These are phyloP conservation scores for Spialia ferax DNA, from an alignment of 2,888 invertebrate species.

Conservation along the genomic window DNA sequence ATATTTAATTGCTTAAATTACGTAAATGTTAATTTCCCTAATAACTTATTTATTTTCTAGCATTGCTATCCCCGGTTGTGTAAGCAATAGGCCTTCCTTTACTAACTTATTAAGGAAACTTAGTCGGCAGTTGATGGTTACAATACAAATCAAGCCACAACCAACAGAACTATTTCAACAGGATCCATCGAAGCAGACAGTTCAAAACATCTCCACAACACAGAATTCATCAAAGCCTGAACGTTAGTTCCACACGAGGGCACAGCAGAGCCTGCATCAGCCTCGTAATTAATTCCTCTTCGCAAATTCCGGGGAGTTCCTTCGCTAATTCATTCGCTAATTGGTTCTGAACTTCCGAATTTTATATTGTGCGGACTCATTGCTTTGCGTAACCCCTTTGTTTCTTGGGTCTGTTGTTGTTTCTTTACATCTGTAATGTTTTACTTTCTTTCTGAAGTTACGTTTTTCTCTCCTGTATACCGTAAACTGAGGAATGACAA, in stretches of 20 bases:
- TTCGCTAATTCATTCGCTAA: slow-evolving; percentile 28
- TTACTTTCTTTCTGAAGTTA: background rate
- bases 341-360: slow-evolving; percentile 18
- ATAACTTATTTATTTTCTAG: no score
- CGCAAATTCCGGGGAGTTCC: slow-evolving; percentile 24
- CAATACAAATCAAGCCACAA: background rate
- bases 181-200: background rate
- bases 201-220: slow-evolving; percentile 10
- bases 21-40: no score
- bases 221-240: slow-evolving; percentile 21
- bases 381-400: slow-evolving; percentile 1
- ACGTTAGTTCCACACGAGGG: slow-evolving; percentile 22
- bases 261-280: slow-evolving; percentile 8
- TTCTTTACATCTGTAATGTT: background rate
- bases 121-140: no score
- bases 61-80: no score
- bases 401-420: background rate
- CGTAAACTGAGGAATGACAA: no score
- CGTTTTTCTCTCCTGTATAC: no score
- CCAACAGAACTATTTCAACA: background rate
- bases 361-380: slow-evolving; percentile 24
- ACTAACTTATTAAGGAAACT: no score
- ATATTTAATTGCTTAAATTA: no score
- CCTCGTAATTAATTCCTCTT: slow-evolving; percentile 30
- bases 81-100: no score